Base-by-base conservation (phyloP, 2,113 vertebrate genomes). In the Silurus meridionalis region DNA sequence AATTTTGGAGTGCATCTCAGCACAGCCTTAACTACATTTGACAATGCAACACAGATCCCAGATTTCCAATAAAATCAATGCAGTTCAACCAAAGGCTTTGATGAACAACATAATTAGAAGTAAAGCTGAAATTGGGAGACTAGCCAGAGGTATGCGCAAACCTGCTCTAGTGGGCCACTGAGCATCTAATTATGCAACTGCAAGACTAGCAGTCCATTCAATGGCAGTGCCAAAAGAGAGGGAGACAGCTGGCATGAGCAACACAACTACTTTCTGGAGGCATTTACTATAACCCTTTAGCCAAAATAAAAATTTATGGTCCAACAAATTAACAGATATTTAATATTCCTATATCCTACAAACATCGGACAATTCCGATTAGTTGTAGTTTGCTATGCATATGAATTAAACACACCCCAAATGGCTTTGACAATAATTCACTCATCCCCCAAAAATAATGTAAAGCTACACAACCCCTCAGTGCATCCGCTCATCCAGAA, bases 171-270 rank as follows among this genome's bases (percentile, higher is more conserved):
- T 64, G 37, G 60, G 81, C 85, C 17, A 63, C 85, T 86, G 82
- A 87, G 88, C 71, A 88, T 91, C 80, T 87, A 89, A 87, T 89
- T 88, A 91, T 82, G 79, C 87, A 87, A 84, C 85, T 86, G 84
- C 83, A 86, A 87, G 88, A 84, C 83, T 85, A 88, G 81, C 86
- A 87, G 87, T 57, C 63, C 83, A 64, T 86, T 83, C 83, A 85
- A 63, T 71, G 50, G n/a, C 78, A 9, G 46, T 63, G 79, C 86
- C 83, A 85, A 83, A 37, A 57, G 17, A 23, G 81, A 57, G 63
- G 55, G 53, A 60, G 21, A 79, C 83, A 79, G 58, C 53, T 87
- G 88, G 83, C 85, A 81, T 46, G 14, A 64, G 83, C 55, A 28
- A 50, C 82, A 75, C 52, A 6, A 63, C 6, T 13, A 21, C 83